Percentiles rank a stretch among this genome's conserved stretches.
These are phyloP conservation scores for Fratercula arctica DNA, from an alignment of 2,797 vertebrate species.

Conservation along the genomic window DNA sequence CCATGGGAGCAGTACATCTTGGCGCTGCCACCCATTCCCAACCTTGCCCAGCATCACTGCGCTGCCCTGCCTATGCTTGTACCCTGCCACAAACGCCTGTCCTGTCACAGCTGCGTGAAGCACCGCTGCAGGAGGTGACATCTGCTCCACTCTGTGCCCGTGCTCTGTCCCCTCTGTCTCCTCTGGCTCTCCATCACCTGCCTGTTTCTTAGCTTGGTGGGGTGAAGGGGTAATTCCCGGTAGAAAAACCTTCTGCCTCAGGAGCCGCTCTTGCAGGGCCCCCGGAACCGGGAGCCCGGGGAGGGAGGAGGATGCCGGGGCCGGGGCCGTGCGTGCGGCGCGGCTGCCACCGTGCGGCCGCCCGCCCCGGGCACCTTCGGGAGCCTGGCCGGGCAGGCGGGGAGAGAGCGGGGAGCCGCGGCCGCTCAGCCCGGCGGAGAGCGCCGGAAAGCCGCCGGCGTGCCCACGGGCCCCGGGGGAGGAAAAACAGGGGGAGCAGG, in stretches of 20 bases:
- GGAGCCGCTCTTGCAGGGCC: not conserved
- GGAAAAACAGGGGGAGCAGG: fast-evolving
- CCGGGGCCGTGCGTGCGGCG: not conserved
- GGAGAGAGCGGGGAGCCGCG: not conserved
- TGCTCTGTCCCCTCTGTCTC: not conserved
- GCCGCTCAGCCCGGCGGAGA: not conserved
- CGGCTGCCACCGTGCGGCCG: slow-evolving; percentile 72
- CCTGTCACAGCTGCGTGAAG: not conserved
- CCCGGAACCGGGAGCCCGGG: not conserved
- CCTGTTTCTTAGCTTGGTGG: not conserved
- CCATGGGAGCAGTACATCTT: not conserved
- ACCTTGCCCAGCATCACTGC: not conserved
- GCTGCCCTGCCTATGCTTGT: not conserved
- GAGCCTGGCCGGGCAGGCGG: not conserved
- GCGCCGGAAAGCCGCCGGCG: not conserved
- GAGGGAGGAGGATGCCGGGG: too few species aligned
- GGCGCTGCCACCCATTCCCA: not conserved
- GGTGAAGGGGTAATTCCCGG: not conserved
- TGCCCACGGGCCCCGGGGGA: not conserved
- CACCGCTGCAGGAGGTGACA: not conserved
- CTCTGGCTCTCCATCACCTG: not conserved
- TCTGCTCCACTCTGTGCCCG: fast-evolving
- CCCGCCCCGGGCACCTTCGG: not conserved
- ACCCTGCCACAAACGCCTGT: not conserved
- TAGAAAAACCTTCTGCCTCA: not conserved